Evolutionary conservation across 2,113 vertebrate genomes (phyloP), one percentile per base, ranked within the genome.

Genomic region (Gambusia holbrooki): DNA sequence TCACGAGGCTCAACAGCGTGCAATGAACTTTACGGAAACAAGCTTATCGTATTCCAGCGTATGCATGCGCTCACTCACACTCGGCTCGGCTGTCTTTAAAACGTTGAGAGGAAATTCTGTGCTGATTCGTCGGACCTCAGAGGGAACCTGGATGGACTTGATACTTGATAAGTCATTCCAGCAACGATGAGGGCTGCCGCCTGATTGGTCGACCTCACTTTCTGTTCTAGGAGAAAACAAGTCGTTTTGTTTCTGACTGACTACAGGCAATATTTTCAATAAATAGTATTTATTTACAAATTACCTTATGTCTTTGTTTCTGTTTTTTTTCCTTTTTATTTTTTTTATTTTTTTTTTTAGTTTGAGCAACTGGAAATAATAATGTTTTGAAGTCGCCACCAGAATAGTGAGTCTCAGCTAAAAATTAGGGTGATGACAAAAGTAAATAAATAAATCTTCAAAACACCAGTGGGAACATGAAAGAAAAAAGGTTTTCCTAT

Each of bases 231-330:
- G 70, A 80, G 76, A 83, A 85, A 90, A 77, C 67, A 67, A 77
- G 76, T 82, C 83, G 85, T 85, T 88, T 89, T 89, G 90, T 87
- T 86, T 87, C 85, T 92, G 83, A 91, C 88, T 80, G 81, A 88
- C 87, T 78, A 92, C 90, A 89, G 91, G 77, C 87, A 84, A 87
- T 92, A 91, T 93, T 96, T 96, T 95, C 90, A 95, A 94, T 95
- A 95, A 93, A 95, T 90, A 86, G 79, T 94, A 94, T 94, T 94
- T 95, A 94, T 94, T 95, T 93, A 93, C 84, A 75, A 10, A 32
- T 22, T 22, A 54, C 61, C 10, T 28, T 65, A 33, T 58, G 63
- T 35, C 62, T 68, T 62, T 62, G 17, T 6, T 37, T 37, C 51
- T 27, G 1, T 14, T 58, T 54, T 32, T 15, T 45, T 17, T 15